Conservation (phyloP, 2,888 invertebrate genomes). For the Tipula helvola region DNA sequence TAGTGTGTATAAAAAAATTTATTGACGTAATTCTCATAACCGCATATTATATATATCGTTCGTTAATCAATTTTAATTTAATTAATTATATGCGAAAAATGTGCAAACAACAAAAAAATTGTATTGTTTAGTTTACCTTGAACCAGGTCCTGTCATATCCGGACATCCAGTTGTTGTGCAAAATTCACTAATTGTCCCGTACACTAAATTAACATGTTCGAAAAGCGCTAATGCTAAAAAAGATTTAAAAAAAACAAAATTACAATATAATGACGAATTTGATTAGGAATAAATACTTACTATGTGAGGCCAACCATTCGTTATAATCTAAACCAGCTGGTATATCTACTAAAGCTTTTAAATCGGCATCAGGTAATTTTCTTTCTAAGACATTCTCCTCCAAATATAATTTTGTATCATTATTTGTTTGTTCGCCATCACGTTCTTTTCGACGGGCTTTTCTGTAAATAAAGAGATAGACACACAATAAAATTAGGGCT, state of each 20-base stretch:
- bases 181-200: slow-evolving; percentile 97
- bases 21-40: not conserved
- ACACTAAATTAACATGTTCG: slow-evolving; percentile 97
- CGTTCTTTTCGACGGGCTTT: slow-evolving; percentile 95
- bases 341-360: slow-evolving; percentile 86
- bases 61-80: slow-evolving; percentile 9
- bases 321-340: slow-evolving; percentile 94
- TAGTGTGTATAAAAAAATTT: not conserved
- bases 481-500: not conserved
- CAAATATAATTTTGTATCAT: slow-evolving; percentile 87
- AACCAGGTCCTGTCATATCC: slow-evolving; percentile 93
- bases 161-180: slow-evolving; percentile 93
- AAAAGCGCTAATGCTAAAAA: slow-evolving; percentile 87
- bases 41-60: not conserved
- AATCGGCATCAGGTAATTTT: slow-evolving; percentile 87
- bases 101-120: not conserved
- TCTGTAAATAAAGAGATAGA: slow-evolving; percentile 44
- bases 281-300: slow-evolving; percentile 44
- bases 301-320: slow-evolving; percentile 99
- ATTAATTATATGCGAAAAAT: slow-evolving; percentile 5
- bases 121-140: slow-evolving; percentile 48
- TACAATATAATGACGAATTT: not conserved
- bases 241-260: slow-evolving; percentile 19
- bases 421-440: slow-evolving; percentile 64
- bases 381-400: slow-evolving; percentile 89